Percentiles rank a stretch among this genome's conserved stretches.
These are phyloP conservation scores for Crax fasciolata DNA, from an alignment of 2,797 vertebrate species.

Conservation along the genomic window DNA sequence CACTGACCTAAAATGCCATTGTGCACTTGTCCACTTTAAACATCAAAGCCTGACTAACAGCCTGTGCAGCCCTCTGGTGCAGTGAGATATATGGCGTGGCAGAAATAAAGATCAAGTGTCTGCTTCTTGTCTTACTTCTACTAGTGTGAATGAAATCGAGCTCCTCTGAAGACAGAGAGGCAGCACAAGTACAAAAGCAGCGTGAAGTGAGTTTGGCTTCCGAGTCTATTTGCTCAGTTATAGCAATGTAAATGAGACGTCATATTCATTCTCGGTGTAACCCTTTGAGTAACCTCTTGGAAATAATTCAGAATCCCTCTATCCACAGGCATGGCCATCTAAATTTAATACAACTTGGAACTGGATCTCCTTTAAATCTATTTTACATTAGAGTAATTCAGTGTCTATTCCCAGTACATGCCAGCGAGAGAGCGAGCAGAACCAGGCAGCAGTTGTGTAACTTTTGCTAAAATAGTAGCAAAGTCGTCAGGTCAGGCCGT, in stretches of 20 bases:
- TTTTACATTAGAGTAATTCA: neutral
- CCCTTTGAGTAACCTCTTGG: neutral
- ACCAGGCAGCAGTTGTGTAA: neutral
- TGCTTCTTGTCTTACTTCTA: conserved; percentile 39
- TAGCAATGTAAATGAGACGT: neutral
- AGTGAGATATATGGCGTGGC: neutral
- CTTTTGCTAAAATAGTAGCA: neutral
- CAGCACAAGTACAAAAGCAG: neutral
- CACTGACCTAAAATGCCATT: conserved; percentile 10
- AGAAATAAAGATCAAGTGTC: conserved; percentile 52
- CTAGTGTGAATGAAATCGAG: conserved; percentile 21
- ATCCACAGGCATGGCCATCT: neutral
- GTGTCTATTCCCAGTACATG: neutral
- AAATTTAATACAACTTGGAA: neutral
- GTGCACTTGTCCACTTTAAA: conserved; percentile 28
- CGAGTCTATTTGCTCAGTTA: neutral
- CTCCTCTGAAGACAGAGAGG: conserved; percentile 29
- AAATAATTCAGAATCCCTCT: neutral
- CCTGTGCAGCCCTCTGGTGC: neutral
- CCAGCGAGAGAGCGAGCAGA: neutral
- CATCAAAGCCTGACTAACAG: conserved; percentile 49
- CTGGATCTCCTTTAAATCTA: neutral
- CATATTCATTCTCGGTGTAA: neutral
- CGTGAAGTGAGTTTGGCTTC: neutral
- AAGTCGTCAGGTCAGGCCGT: neutral